Evolutionary conservation across 2,797 vertebrate genomes (phyloP), one percentile per base, ranked within the genome.

Genomic region (Alcedo atthis): DNA sequence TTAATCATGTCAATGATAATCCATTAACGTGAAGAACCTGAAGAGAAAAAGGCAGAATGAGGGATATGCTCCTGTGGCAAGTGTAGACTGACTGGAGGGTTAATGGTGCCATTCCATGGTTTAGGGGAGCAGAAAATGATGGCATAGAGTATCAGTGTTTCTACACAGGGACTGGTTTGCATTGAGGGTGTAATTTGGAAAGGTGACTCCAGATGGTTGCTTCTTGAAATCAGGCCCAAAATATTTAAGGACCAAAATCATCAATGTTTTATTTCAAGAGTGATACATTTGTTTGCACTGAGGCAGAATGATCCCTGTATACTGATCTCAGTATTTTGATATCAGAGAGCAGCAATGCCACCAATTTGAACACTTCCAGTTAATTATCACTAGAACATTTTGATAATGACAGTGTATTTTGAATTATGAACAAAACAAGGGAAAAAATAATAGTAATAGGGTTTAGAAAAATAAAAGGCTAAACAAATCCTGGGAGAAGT

Each of bases 191-290:
- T 53, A 71, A 85, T 67, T 81, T 75, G 62, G 84, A 87, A 80
- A 89, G 84, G 66, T 67, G 74, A 79, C 79, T 94, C 55, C 6
- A 92, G 66, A 54, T 30, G 46, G 63, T 15, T 87, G 53, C 77
- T 94, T 77, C 83, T 93, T 79, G 58, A 93, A 96, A 96, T 92
- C 77, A 87, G 89, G 89, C 85, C 94, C 90, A 73, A 93, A 83
- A 63, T 90, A 62, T 91, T 91, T 84, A 64, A 92, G 92, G 93
- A 96, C 83, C 79, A 74, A 94, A 85, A 73, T 53, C 55, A 78
- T 37, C 15, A 76, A 85, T 1, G 30, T 92, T 97, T 96, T 96
- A 95, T 96, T 96, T 92, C 43, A 80, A 85, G 91, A 81, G 81
- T 6, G 4, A 94, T 94, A 93, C 83, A 90, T 16, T 78, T 90